phyloP scores from a whole-genome alignment of 2,113 vertebrate genomes.

The Psephotus haematonotus region DNA sequence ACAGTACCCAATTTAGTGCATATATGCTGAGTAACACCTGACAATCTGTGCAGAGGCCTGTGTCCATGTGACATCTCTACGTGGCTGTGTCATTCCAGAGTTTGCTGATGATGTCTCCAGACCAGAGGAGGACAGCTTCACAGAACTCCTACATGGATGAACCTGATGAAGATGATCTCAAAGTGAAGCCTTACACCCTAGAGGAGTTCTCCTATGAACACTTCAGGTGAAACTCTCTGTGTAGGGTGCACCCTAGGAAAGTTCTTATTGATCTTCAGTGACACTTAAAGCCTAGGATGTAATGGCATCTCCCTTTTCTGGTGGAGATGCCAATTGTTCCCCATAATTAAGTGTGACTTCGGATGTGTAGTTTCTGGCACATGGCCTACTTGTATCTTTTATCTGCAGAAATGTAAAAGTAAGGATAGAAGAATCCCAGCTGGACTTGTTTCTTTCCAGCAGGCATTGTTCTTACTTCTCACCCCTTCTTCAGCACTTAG shows the following conservation, averaged over 20 bases:
- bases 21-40: background rate
- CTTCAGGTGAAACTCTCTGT: conserved; percentile 83
- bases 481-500: background rate
- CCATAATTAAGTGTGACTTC: background rate
- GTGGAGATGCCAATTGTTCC: background rate
- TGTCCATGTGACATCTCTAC: background rate
- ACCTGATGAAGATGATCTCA: conserved; percentile 29
- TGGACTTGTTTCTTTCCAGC: background rate
- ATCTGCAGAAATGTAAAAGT: background rate
- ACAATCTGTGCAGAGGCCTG: background rate
- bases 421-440: background rate
- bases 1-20: background rate
- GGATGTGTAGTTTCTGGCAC: background rate
- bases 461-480: background rate
- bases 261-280: background rate
- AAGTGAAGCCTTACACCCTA: conserved; percentile 80
- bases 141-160: conserved; percentile 43
- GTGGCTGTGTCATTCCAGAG: conserved; percentile 73
- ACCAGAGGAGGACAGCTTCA: conserved; percentile 81
- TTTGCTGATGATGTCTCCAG: conserved; percentile 88
- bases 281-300: background rate
- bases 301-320: background rate
- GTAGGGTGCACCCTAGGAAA: background rate
- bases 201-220: conserved; percentile 89
- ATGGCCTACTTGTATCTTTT: background rate